Conservation (phyloP, 2,797 vertebrate species). For the Epinephelus coioides region DNA sequence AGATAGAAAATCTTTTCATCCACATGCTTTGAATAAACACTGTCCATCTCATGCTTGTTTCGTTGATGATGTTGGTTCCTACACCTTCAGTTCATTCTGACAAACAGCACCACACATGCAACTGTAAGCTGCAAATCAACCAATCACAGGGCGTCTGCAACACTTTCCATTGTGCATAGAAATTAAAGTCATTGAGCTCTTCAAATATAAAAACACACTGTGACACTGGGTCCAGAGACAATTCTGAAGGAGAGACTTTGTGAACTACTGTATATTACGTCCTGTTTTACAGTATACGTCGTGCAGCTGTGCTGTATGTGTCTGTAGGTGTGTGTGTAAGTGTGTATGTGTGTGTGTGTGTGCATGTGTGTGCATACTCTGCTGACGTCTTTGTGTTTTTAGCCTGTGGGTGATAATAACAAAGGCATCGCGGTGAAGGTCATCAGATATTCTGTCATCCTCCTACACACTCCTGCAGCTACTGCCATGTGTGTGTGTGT, state of each 20-base stretch:
- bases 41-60: too few relatives aligned
- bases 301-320: not conserved
- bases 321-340: constrained; percentile 6
- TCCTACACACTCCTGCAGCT: constrained; percentile 53
- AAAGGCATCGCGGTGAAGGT: constrained; percentile 55
- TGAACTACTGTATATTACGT: not conserved
- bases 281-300: not conserved
- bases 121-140: not conserved
- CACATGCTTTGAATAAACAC: too few relatives aligned
- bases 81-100: not conserved
- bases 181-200: not conserved
- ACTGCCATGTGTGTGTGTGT: not conserved
- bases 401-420: constrained; percentile 47
- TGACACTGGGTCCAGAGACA: not conserved
- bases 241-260: too few relatives aligned
- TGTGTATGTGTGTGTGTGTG: not conserved
- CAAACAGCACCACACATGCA: not conserved
- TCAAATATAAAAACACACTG: not conserved
- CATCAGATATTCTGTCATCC: constrained; percentile 53
- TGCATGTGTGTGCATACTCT: not conserved
- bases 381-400: constrained; percentile 32
- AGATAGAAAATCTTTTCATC: too few relatives aligned
- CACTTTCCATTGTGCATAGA: not conserved
- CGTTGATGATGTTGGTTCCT: not conserved
- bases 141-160: not conserved